Evolutionary conservation across 2,797 vertebrate genomes (phyloP).

Genomic region (Phoebastria nigripes): DNA sequence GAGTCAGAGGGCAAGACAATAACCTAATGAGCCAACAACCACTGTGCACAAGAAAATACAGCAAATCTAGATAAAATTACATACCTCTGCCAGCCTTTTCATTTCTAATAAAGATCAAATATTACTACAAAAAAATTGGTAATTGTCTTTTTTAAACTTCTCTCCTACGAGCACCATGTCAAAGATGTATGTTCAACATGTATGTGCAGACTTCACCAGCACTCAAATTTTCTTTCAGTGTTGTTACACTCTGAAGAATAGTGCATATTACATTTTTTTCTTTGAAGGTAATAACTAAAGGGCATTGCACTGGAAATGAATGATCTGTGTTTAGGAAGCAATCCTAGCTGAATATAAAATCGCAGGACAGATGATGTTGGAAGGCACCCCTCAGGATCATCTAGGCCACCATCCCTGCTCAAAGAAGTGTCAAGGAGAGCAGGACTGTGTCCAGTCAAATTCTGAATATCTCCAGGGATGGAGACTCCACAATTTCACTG

Average conservation of each 20-base stretch:
- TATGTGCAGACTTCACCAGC: neutral
- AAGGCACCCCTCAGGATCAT: neutral
- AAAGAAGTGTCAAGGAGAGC: neutral
- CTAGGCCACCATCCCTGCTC: neutral
- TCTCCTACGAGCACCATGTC: neutral
- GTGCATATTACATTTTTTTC: neutral
- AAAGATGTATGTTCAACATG: neutral
- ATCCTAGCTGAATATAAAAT: neutral
- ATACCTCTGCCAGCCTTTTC: neutral
- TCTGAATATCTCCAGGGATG: neutral
- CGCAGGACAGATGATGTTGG: neutral
- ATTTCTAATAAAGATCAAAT: neutral
- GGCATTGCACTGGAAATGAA: neutral
- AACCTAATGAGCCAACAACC: neutral
- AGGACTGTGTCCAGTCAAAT: neutral
- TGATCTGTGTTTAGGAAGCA: neutral
- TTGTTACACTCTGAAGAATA: neutral
- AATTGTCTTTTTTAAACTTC: neutral
- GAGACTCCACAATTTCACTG: neutral
- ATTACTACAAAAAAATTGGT: neutral
- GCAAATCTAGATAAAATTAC: neutral
- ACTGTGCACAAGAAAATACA: neutral
- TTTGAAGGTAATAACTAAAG: neutral
- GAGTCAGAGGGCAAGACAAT: neutral
- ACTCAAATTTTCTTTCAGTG: neutral